These are phyloP conservation scores for Eilema sororculum DNA, from an alignment of 2,888 invertebrate species.

Conservation along the genomic window DNA sequence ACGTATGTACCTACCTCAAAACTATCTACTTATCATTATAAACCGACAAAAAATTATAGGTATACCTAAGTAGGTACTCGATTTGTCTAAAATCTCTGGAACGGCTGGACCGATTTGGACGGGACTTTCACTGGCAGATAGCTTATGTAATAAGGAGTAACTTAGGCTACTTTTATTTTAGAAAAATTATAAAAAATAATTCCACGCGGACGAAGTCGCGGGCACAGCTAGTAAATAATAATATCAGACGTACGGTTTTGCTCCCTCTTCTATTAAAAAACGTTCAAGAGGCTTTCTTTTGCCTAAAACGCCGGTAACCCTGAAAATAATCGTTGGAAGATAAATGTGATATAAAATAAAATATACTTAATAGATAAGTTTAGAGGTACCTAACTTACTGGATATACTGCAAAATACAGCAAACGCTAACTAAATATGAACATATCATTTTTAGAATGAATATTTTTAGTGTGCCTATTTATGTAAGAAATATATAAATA, in stretches of 20 bases:
- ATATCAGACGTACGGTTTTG: slow-evolving; percentile 50
- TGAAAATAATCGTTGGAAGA: slow-evolving; percentile 26
- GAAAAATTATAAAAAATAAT: too few relatives aligned
- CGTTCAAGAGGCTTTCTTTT: slow-evolving; percentile 45
- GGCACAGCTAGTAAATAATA: too few relatives aligned
- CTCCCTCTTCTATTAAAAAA: slow-evolving; percentile 49
- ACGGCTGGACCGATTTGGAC: too few relatives aligned
- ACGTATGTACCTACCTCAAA: too few relatives aligned
- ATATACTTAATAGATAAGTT: too few relatives aligned
- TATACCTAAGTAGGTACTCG: neutral
- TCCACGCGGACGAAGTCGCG: too few relatives aligned
- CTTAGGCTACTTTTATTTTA: too few relatives aligned
- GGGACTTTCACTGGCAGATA: too few relatives aligned
- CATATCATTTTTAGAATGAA: neutral
- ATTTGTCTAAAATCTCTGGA: too few relatives aligned
- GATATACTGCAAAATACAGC: neutral
- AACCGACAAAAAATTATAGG: neutral
- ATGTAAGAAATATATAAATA: neutral
- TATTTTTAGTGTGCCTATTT: neutral
- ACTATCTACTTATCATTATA: too few relatives aligned
- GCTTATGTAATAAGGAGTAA: too few relatives aligned
- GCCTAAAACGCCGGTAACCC: slow-evolving; percentile 33
- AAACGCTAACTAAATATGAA: neutral
- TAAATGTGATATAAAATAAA: neutral
- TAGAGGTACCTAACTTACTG: too few relatives aligned